Evolutionary conservation across 2,888 invertebrate genomes (phyloP).

Genomic region (Callosobruchus maculatus): DNA sequence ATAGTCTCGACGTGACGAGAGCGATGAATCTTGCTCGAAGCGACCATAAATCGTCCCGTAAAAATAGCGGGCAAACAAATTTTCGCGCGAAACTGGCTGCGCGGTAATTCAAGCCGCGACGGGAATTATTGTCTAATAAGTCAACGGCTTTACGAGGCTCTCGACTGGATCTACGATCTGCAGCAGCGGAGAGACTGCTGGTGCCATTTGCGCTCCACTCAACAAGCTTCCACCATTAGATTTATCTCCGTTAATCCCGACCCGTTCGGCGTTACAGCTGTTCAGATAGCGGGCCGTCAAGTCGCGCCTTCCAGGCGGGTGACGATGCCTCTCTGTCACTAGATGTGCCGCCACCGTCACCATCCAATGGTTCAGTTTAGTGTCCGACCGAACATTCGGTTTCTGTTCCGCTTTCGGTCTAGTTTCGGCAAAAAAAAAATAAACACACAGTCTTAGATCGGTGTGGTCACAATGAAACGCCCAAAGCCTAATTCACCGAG

Average conservation of each 20-base stretch:
- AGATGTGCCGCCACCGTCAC: too few relatives aligned
- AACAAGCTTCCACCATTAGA: conserved; percentile 51
- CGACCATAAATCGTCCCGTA: background rate
- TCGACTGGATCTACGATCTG: conserved; percentile 32
- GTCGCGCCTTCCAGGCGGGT: conserved; percentile 18
- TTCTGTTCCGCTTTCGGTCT: too few relatives aligned
- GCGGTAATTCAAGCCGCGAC: conserved; percentile 26
- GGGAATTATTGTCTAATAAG: conserved; percentile 39
- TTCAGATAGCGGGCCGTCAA: conserved; percentile 35
- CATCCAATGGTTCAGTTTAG: too few relatives aligned
- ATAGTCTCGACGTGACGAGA: too few relatives aligned
- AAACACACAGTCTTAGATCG: too few relatives aligned
- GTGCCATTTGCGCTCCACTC: conserved; percentile 46
- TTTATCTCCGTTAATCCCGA: conserved; percentile 50
- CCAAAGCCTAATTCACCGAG: too few relatives aligned
- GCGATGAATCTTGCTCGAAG: background rate
- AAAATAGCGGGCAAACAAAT: background rate
- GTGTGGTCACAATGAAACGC: too few relatives aligned
- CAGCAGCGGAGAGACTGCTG: too few relatives aligned
- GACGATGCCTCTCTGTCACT: too few relatives aligned
- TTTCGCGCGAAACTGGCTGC: conserved; percentile 10
- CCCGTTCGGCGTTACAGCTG: conserved; percentile 48
- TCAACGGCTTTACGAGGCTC: conserved; percentile 31
- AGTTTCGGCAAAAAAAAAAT: too few relatives aligned
- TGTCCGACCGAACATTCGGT: too few relatives aligned